Conservation (phyloP, 2,797 vertebrate species). For the Sebastiscus tertius region DNA sequence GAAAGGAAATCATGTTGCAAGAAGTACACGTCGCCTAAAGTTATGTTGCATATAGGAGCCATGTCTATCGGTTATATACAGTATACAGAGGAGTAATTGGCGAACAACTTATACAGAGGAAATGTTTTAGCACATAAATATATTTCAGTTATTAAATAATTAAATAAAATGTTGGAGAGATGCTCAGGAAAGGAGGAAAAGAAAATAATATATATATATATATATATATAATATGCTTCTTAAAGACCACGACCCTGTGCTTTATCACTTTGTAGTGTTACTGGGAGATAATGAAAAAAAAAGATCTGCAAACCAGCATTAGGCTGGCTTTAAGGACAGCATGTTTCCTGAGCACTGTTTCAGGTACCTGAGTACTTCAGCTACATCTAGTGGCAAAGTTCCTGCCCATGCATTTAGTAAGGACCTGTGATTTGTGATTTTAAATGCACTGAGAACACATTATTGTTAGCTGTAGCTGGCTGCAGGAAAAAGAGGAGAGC, state of each 20-base stretch:
- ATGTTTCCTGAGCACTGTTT: slow-evolving; percentile 64
- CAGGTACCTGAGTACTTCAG: slow-evolving; percentile 79
- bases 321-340: slow-evolving; percentile 30
- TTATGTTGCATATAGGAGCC: slow-evolving; percentile 15
- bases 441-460: not conserved
- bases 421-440: slow-evolving; percentile 33
- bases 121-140: not conserved
- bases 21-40: slow-evolving; percentile 4
- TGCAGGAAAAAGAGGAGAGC: not conserved
- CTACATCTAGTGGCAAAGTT: slow-evolving; percentile 84
- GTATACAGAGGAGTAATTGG: not conserved
- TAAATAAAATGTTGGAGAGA: not conserved
- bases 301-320: slow-evolving; percentile 39
- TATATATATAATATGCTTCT: not conserved
- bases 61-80: not conserved
- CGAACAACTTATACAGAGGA: not conserved
- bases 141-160: not conserved
- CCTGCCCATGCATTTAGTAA: slow-evolving; percentile 41
- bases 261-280: slow-evolving; percentile 11
- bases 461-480: not conserved
- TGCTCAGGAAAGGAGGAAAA: not conserved
- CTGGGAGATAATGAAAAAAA: slow-evolving; percentile 23
- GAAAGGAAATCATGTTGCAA: slow-evolving; percentile 7
- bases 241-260: not conserved
- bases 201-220: too few relatives aligned